Evolutionary conservation across 2,113 vertebrate genomes (phyloP).

Genomic region (Pandion haliaetus): DNA sequence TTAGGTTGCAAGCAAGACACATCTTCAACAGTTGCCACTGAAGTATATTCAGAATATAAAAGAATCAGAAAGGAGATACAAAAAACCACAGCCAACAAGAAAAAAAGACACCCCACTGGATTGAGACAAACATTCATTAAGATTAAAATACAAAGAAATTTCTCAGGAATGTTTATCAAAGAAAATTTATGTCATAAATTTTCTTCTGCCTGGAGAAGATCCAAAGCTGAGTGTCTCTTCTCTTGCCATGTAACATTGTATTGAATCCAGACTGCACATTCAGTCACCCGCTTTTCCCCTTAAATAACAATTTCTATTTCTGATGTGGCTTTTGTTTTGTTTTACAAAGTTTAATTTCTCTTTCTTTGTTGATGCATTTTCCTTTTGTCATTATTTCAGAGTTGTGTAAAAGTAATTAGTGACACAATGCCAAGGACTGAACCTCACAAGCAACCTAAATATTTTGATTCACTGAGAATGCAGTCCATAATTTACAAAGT

Average conservation of each 20-base stretch:
- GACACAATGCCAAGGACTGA: slow-evolving; percentile 67
- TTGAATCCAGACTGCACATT: slow-evolving; percentile 45
- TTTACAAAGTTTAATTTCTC: slow-evolving; percentile 62
- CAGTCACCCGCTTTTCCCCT: slow-evolving; percentile 16
- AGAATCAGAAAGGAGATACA: not conserved
- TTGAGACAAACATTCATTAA: not conserved
- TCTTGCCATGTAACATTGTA: slow-evolving; percentile 35
- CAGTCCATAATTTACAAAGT: slow-evolving; percentile 57
- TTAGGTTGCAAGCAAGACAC: not conserved
- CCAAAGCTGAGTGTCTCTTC: slow-evolving; percentile 34
- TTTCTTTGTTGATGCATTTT: slow-evolving; percentile 65
- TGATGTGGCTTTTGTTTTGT: slow-evolving; percentile 50
- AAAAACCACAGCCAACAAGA: not conserved
- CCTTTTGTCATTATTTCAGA: slow-evolving; percentile 65
- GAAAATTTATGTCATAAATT: slow-evolving; percentile 3
- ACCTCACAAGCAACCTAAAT: slow-evolving; percentile 64
- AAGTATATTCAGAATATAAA: not conserved
- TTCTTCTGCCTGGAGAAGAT: not conserved
- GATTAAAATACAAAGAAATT: slow-evolving; percentile 9
- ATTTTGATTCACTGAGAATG: slow-evolving; percentile 66
- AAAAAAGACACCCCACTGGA: not conserved
- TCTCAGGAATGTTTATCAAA: slow-evolving; percentile 30
- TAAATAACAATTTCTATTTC: slow-evolving; percentile 45
- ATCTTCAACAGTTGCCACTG: not conserved
- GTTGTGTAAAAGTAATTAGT: slow-evolving; percentile 71